Evolutionary conservation across 2,888 invertebrate species (phyloP).

Genomic region (Noctua comes): DNA sequence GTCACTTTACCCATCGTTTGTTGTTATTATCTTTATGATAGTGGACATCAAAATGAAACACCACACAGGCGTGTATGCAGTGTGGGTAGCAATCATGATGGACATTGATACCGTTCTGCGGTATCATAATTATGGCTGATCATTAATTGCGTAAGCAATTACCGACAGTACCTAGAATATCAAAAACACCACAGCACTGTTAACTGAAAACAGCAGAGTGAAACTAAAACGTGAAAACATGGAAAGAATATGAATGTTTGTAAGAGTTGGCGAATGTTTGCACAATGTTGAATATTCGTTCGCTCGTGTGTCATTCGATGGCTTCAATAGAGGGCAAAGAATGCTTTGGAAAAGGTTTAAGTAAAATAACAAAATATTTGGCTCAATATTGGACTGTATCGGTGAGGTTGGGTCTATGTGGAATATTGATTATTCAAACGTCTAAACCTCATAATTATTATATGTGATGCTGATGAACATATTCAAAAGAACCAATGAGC

Average conservation of each 20-base stretch:
- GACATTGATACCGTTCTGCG: not conserved
- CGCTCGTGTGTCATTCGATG: not conserved
- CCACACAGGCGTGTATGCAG: not conserved
- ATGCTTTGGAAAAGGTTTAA: too few species aligned
- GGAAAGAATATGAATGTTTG: not conserved
- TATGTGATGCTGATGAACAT: not conserved
- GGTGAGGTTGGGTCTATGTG: too few species aligned
- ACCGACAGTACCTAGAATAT: not conserved
- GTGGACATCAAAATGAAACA: not conserved
- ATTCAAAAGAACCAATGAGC: not conserved
- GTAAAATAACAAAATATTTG: too few species aligned
- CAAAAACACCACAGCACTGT: not conserved
- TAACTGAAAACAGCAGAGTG: not conserved
- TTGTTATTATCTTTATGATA: not conserved
- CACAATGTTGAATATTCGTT: not conserved
- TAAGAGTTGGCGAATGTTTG: not conserved
- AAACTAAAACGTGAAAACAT: not conserved
- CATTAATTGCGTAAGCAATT: not conserved
- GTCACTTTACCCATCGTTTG: conserved; percentile 2
- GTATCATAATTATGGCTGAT: not conserved
- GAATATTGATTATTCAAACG: not conserved
- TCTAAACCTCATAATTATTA: not conserved
- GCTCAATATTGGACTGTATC: too few species aligned
- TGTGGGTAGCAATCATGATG: conserved; percentile 2
- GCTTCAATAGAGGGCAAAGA: not conserved